Percentiles rank a stretch among this genome's conserved stretches.
Evolutionary conservation across 1,140 invertebrate species (phyloP).

Genomic region (Lordiphosa stackelbergi): DNA sequence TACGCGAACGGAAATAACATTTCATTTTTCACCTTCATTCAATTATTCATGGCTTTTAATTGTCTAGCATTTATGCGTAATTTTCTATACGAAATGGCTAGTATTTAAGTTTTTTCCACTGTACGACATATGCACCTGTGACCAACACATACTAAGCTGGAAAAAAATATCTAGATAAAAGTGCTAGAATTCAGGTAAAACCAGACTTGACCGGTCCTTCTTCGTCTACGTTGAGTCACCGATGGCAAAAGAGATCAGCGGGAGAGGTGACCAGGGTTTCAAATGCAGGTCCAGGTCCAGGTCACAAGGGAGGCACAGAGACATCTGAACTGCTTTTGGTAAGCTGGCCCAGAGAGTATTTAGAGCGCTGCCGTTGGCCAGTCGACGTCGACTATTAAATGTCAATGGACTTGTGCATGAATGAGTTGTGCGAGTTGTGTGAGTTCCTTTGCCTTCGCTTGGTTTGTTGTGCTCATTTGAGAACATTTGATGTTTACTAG

Average conservation of each 20-base stretch:
- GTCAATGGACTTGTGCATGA: slow-evolving; percentile 76
- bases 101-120: slow-evolving; percentile 39
- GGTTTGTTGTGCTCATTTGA: slow-evolving; percentile 2
- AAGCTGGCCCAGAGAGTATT: slow-evolving; percentile 32
- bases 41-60: slow-evolving; percentile 47
- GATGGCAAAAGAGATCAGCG: slow-evolving; percentile 14
- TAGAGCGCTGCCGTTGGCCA: slow-evolving; percentile 40
- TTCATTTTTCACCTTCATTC: slow-evolving; percentile 19
- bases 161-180: slow-evolving; percentile 14
- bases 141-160: slow-evolving; percentile 8
- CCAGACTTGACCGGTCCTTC: slow-evolving; percentile 27
- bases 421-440: slow-evolving; percentile 63
- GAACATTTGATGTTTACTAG: slow-evolving; percentile 36
- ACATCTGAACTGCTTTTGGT: slow-evolving; percentile 34
- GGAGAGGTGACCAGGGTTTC: slow-evolving; percentile 3
- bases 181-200: slow-evolving; percentile 60
- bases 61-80: slow-evolving; percentile 71
- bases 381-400: slow-evolving; percentile 70
- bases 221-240: slow-evolving; percentile 4
- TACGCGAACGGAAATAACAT: slow-evolving; percentile 45
- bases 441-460: slow-evolving; percentile 41
- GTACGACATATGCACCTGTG: slow-evolving; percentile 19
- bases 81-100: slow-evolving; percentile 29
- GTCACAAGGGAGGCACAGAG: slow-evolving; percentile 32
- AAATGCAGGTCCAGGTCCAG: slow-evolving; percentile 20